Conservation (phyloP, 2,888 invertebrate genomes). For the Exephanes ischioxanthus region DNA sequence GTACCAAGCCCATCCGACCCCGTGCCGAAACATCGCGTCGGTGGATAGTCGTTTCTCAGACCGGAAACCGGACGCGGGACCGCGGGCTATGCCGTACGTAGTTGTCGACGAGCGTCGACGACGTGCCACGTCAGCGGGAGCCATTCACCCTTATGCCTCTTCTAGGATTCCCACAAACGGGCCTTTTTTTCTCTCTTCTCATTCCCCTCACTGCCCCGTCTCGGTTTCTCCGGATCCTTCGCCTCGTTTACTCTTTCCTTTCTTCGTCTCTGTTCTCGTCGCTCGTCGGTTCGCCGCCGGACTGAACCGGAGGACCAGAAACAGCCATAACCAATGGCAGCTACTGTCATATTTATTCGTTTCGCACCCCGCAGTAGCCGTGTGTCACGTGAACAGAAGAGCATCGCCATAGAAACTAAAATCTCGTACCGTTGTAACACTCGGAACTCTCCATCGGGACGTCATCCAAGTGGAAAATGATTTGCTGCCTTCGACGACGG, state of each 20-base stretch:
- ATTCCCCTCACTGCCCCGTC: constrained; percentile 45
- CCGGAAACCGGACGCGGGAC: constrained; percentile 80
- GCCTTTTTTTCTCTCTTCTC: constrained; percentile 50
- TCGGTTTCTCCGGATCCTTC: constrained; percentile 60
- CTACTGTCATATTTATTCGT: constrained; percentile 65
- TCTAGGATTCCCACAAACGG: constrained; percentile 66
- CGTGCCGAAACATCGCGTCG: constrained; percentile 66
- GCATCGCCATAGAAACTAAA: neutral
- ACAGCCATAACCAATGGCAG: constrained; percentile 51
- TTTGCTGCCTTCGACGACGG: constrained; percentile 43
- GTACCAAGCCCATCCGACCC: constrained; percentile 68
- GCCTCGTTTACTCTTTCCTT: constrained; percentile 68
- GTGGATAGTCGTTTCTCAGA: constrained; percentile 73
- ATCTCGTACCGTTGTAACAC: constrained; percentile 6
- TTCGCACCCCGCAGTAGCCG: constrained; percentile 30
- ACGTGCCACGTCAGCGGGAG: constrained; percentile 82
- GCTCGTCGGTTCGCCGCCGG: constrained; percentile 45
- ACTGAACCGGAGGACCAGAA: constrained; percentile 42
- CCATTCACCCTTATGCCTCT: constrained; percentile 68
- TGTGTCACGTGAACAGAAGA: constrained; percentile 51
- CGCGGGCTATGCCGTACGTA: constrained; percentile 69
- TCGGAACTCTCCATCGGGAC: constrained; percentile 18
- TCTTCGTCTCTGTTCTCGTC: constrained; percentile 30
- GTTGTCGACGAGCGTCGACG: constrained; percentile 73
- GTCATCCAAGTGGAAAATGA: constrained; percentile 63